Evolutionary conservation across 2,888 invertebrate species (phyloP).

Genomic region (Cataglyphis cursor): DNA sequence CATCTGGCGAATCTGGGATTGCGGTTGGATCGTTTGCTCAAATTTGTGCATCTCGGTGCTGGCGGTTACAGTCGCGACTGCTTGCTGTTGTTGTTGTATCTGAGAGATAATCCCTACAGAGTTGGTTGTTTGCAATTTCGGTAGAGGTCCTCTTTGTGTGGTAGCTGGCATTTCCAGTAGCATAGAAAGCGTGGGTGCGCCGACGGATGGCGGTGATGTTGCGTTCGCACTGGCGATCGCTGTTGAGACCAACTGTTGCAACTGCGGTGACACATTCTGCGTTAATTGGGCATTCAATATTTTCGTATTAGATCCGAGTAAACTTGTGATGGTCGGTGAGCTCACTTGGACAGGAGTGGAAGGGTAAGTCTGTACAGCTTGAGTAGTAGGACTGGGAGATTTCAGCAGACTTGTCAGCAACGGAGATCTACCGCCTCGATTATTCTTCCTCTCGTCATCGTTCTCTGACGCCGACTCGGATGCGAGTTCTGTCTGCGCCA

Average conservation of each 20-base stretch:
- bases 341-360: slow-evolving; percentile 85
- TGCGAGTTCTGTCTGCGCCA: slow-evolving; percentile 49
- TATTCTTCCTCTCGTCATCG: slow-evolving; percentile 82
- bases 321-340: slow-evolving; percentile 88
- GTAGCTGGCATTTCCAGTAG: slow-evolving; percentile 88
- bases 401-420: slow-evolving; percentile 94
- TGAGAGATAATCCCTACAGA: slow-evolving; percentile 58
- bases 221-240: slow-evolving; percentile 83
- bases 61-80: slow-evolving; percentile 37
- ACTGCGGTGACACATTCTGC: slow-evolving; percentile 86
- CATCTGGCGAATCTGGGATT: slow-evolving; percentile 62
- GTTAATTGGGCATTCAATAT: slow-evolving; percentile 78
- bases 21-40: slow-evolving; percentile 35
- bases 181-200: slow-evolving; percentile 92
- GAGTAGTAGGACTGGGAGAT: slow-evolving; percentile 89
- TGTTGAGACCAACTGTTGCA: slow-evolving; percentile 88
- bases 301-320: slow-evolving; percentile 87
- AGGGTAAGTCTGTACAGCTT: slow-evolving; percentile 81
- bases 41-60: slow-evolving; percentile 57
- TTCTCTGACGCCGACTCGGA: slow-evolving; percentile 53
- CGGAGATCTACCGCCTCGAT: slow-evolving; percentile 87
- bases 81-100: slow-evolving; percentile 64
- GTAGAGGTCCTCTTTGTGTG: slow-evolving; percentile 80
- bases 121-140: slow-evolving; percentile 69
- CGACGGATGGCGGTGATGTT: slow-evolving; percentile 89